phyloP scores from a whole-genome alignment of 2,797 vertebrate genomes.

The Myotis pilosus region DNA sequence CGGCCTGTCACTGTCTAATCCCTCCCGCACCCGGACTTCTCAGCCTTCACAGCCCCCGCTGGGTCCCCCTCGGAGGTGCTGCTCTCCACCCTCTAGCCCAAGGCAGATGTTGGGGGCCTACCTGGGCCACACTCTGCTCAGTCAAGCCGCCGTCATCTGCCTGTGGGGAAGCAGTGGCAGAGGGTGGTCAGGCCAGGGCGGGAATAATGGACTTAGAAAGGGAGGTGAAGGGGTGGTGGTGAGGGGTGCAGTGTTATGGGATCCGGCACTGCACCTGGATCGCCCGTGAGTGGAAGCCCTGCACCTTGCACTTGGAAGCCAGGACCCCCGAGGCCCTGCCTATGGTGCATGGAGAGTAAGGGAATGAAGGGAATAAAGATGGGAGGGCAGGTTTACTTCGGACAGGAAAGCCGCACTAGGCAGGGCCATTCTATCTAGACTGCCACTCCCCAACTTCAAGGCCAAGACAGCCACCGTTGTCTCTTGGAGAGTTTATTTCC shows the following conservation, averaged over 20 bases:
- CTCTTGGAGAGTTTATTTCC: background rate
- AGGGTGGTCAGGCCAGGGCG: background rate
- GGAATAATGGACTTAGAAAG: background rate
- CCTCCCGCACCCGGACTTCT: background rate
- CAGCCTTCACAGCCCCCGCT: background rate
- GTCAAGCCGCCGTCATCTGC: slow-evolving; percentile 87
- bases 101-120: slow-evolving; percentile 65
- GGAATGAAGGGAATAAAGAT: background rate
- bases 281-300: background rate
- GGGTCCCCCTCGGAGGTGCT: background rate
- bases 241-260: background rate
- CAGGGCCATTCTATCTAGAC: background rate
- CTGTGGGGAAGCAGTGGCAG: slow-evolving; percentile 76
- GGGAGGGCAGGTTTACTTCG: background rate
- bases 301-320: background rate
- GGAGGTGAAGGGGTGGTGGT: background rate
- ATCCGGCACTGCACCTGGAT: background rate
- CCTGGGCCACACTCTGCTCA: slow-evolving; percentile 91
- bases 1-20: background rate
- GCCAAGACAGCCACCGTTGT: background rate
- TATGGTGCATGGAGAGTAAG: background rate
- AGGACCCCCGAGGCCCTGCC: background rate
- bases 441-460: background rate
- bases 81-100: background rate
- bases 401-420: background rate